These are phyloP conservation scores for Sialia sialis DNA, from an alignment of 2,113 vertebrate species.

Conservation along the genomic window DNA sequence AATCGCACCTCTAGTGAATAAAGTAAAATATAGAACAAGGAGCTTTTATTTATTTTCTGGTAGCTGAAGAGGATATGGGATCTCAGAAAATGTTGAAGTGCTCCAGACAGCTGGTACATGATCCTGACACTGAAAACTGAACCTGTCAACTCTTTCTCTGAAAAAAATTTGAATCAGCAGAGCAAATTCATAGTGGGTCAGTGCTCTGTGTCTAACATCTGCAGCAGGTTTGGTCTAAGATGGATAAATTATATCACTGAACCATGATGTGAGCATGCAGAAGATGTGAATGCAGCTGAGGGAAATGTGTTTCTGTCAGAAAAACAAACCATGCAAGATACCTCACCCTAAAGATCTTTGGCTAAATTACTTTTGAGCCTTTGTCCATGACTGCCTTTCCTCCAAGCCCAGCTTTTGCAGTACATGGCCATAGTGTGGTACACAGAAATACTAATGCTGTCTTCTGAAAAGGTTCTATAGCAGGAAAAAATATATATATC, in stretches of 20 bases:
- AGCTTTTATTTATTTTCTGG: neutral
- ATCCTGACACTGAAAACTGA: neutral
- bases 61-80: neutral
- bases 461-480: neutral
- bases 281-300: neutral
- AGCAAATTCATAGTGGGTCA: neutral
- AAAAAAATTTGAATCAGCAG: neutral
- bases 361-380: neutral
- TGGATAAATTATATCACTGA: neutral
- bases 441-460: neutral
- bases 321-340: neutral
- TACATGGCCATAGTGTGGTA: neutral
- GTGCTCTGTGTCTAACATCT: conserved; percentile 9
- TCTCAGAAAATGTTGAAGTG: neutral
- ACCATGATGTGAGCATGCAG: neutral
- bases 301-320: neutral
- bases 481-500: neutral
- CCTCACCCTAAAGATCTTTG: neutral
- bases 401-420: neutral
- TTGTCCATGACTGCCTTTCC: neutral
- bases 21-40: neutral
- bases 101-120: neutral
- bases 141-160: neutral
- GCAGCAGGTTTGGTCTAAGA: neutral
- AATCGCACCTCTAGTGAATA: neutral